These are phyloP conservation scores for Trissoscelio sp. DNA, from an alignment of 2,888 invertebrate species.

Conservation along the genomic window DNA sequence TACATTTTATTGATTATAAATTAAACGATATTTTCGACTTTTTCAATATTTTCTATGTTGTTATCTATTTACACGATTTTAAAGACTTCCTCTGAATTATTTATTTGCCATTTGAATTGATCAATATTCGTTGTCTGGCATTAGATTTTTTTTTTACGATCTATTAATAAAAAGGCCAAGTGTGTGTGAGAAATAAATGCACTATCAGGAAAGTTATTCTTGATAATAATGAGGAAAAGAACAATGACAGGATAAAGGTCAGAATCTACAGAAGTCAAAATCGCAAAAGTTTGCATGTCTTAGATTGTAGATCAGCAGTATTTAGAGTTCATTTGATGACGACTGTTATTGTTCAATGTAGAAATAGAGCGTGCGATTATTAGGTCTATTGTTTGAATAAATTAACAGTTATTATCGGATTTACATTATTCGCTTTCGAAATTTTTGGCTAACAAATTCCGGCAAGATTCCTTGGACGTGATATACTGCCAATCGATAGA, in stretches of 20 bases:
- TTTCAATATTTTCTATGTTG: no score
- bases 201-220: not conserved
- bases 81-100: no score
- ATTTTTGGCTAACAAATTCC: not conserved
- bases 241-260: not conserved
- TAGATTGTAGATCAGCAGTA: not conserved
- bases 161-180: not conserved
- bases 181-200: not conserved
- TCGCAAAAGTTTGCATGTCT: not conserved
- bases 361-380: not conserved
- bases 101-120: no score
- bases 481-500: conserved; percentile 23
- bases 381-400: not conserved
- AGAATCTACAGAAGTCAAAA: not conserved
- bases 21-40: no score
- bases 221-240: not conserved
- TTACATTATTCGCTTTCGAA: not conserved
- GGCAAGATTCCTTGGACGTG: not conserved
- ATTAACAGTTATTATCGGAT: not conserved
- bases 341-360: not conserved
- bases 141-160: no score
- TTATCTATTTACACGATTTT: no score
- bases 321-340: not conserved
- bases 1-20: no score
- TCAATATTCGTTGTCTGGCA: no score